These are phyloP conservation scores for Amphimallon solstitiale DNA, from an alignment of 2,888 invertebrate genomes.

Conservation along the genomic window DNA sequence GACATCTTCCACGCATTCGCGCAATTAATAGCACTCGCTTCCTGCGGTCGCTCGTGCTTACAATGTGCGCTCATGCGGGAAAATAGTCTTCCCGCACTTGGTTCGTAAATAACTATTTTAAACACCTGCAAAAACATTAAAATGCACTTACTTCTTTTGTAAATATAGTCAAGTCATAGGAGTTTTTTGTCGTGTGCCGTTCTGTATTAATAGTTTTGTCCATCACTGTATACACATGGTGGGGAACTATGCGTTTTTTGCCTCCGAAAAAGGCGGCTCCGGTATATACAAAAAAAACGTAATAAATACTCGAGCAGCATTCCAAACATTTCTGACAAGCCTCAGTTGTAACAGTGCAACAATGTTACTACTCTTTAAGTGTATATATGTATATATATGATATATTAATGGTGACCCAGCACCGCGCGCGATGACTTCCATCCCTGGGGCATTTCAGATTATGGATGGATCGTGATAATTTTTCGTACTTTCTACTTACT, in stretches of 20 bases:
- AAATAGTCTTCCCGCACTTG: no score
- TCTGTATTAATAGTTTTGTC: no score
- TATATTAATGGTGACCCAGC: constrained; percentile 10
- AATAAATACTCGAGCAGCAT: constrained; percentile 56
- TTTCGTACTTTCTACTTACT: constrained; percentile 21
- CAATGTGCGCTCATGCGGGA: no score
- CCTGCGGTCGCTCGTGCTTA: no score
- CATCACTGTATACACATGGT: background rate
- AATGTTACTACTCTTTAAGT: constrained; percentile 8
- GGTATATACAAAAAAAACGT: constrained; percentile 49
- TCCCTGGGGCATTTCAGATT: constrained; percentile 1
- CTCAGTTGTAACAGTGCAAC: constrained; percentile 13
- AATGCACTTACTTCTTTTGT: no score
- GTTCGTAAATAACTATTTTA: no score
- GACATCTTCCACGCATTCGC: no score
- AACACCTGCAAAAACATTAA: no score
- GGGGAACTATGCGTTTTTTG: constrained; percentile 30
- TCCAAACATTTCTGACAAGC: constrained; percentile 50
- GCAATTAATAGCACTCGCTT: no score
- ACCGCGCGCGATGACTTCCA: constrained; percentile 9
- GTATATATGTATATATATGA: no score
- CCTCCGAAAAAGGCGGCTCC: constrained; percentile 34
- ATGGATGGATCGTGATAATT: constrained; percentile 18
- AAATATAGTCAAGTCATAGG: no score
- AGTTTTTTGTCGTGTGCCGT: no score